These are phyloP conservation scores for Acanthosoma haemorrhoidale DNA, from an alignment of 2,888 invertebrate genomes.

Conservation along the genomic window DNA sequence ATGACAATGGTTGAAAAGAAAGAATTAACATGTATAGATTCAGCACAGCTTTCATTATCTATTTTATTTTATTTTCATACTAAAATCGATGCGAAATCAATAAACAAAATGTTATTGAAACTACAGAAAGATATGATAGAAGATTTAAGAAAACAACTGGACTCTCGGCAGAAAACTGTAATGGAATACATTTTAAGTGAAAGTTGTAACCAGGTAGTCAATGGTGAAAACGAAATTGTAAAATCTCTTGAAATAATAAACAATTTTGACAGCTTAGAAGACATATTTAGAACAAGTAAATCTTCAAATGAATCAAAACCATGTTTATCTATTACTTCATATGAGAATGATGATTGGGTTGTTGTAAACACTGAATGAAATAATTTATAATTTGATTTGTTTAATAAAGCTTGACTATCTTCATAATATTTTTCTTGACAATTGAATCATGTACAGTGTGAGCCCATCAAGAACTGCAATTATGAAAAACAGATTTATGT, in stretches of 20 bases:
- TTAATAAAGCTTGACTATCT: too few species aligned
- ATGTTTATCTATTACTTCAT: not conserved
- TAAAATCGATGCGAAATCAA: not conserved
- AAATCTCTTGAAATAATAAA: not conserved
- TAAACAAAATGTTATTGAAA: not conserved
- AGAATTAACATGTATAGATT: not conserved
- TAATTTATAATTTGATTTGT: too few species aligned
- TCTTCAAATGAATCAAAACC: not conserved
- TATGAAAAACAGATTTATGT: too few species aligned
- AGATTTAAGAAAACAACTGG: not conserved
- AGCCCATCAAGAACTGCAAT: too few species aligned
- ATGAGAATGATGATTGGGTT: not conserved
- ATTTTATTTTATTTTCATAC: conserved; percentile 17
- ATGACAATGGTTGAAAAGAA: not conserved
- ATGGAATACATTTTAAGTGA: not conserved
- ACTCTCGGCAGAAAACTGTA: not conserved
- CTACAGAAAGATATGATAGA: not conserved
- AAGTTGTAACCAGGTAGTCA: not conserved
- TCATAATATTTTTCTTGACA: too few species aligned
- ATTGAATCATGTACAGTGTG: too few species aligned
- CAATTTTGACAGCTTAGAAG: not conserved
- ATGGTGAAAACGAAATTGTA: not conserved
- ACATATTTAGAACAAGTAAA: not conserved
- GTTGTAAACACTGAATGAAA: too few species aligned
- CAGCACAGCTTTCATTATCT: not conserved